Evolutionary conservation across 2,113 vertebrate genomes (phyloP).

Genomic region (Accipiter cooperii): DNA sequence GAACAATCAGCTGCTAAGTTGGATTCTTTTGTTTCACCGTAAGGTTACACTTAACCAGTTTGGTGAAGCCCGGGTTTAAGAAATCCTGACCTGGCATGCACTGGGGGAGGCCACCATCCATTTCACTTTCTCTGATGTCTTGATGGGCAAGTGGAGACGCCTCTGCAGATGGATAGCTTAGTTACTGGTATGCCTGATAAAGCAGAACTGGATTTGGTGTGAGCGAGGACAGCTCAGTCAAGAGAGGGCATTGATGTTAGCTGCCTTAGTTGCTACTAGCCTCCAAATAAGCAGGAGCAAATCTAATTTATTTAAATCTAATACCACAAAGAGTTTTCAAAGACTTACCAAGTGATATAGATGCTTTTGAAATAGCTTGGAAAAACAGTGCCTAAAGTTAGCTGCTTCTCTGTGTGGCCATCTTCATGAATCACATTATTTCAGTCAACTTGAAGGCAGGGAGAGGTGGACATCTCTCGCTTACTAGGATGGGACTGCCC

Average conservation of each 20-base stretch:
- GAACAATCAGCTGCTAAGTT: not conserved
- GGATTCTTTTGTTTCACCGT: not conserved
- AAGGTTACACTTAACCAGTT: not conserved
- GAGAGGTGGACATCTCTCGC: not conserved
- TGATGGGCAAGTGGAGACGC: not conserved
- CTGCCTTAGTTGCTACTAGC: not conserved
- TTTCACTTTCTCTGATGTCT: not conserved
- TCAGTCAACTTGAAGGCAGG: not conserved
- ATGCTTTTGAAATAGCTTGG: not conserved
- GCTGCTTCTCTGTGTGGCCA: not conserved
- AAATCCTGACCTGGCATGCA: not conserved
- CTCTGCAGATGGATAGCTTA: not conserved
- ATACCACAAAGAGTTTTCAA: not conserved
- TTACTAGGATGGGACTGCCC: not conserved
- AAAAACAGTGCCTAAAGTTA: not conserved
- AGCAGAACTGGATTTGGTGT: not conserved
- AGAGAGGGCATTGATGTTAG: not conserved
- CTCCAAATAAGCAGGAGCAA: not conserved
- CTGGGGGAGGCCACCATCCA: not conserved
- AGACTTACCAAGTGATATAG: not conserved
- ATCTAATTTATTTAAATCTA: not conserved
- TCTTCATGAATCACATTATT: not conserved
- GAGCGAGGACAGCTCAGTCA: not conserved
- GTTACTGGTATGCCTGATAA: not conserved
- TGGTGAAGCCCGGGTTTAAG: not conserved